Conservation (phyloP, 2,888 invertebrate species). For the Caradrina clavipalpis region DNA sequence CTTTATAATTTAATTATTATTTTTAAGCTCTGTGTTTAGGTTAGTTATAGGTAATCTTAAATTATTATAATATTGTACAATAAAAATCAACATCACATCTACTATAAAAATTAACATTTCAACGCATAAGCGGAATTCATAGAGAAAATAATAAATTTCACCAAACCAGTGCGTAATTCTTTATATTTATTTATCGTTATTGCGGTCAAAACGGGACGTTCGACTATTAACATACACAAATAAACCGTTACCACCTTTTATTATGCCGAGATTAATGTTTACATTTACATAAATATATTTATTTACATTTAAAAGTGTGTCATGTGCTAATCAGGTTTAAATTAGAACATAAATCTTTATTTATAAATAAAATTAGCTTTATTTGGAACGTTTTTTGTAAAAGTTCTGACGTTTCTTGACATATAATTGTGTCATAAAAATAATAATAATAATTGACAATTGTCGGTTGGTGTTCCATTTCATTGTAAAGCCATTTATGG, state of each 20-base stretch:
- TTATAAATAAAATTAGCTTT: neutral
- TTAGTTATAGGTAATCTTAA: too few species aligned
- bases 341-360: slow-evolving; percentile 35
- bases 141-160: slow-evolving; percentile 28
- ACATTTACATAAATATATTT: slow-evolving; percentile 47
- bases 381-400: slow-evolving; percentile 1
- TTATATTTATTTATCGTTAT: slow-evolving; percentile 40
- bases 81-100: too few species aligned
- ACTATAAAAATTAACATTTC: too few species aligned
- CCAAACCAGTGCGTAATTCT: slow-evolving; percentile 14
- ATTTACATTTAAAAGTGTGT: slow-evolving; percentile 54
- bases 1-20: too few species aligned
- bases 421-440: too few species aligned
- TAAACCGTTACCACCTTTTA: slow-evolving; percentile 50
- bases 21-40: too few species aligned
- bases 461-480: too few species aligned
- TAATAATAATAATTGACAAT: too few species aligned
- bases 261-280: slow-evolving; percentile 47
- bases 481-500: too few species aligned
- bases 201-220: slow-evolving; percentile 62
- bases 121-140: neutral
- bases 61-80: too few species aligned
- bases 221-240: slow-evolving; percentile 34
- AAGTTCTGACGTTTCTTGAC: neutral
- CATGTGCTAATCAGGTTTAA: slow-evolving; percentile 43